Conservation (phyloP, 2,888 invertebrate genomes). For the Julus scandinavius region DNA sequence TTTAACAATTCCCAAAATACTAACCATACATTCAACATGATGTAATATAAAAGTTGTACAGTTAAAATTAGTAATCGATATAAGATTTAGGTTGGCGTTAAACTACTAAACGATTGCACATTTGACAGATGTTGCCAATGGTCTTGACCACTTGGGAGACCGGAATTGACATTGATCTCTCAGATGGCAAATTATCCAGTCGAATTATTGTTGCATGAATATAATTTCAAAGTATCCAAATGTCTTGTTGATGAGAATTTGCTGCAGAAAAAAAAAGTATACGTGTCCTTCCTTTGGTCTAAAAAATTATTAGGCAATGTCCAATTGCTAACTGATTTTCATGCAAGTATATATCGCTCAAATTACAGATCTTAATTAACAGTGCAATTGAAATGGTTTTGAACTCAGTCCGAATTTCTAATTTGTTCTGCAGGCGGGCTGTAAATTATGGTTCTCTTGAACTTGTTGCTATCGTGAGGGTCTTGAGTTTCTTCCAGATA, state of each 20-base stretch:
- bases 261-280: neutral
- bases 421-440: neutral
- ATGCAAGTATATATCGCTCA: neutral
- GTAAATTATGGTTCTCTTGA: constrained; percentile 29
- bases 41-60: too few species aligned
- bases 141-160: neutral
- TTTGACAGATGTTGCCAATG: neutral
- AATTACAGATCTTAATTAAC: neutral
- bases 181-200: neutral
- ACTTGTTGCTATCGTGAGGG: constrained; percentile 29
- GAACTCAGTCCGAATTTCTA: neutral
- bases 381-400: neutral
- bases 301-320: constrained; percentile 24
- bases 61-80: too few species aligned
- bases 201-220: neutral
- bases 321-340: constrained; percentile 19
- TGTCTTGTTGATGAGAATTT: neutral
- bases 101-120: too few species aligned
- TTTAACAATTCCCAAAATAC: too few species aligned
- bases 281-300: neutral
- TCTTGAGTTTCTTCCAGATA: constrained; percentile 11
- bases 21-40: too few species aligned
- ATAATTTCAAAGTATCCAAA: neutral
- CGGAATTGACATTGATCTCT: neutral
- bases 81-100: too few species aligned